Base-by-base conservation (phyloP, 1,140 invertebrate genomes). In the Hetaerina americana region DNA sequence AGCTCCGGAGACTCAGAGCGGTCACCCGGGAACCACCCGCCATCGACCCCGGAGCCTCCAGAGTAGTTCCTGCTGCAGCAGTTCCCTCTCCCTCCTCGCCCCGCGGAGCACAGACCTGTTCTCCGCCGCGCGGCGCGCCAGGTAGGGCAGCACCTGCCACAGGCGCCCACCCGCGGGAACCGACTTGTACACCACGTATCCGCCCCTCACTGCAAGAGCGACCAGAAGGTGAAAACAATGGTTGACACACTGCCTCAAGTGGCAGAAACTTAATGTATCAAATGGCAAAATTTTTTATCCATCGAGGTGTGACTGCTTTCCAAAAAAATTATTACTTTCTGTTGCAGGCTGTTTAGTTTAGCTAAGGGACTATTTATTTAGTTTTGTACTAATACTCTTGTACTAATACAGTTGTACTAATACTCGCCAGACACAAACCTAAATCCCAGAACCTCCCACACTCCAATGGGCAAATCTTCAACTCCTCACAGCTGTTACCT, bases 171-270 rank as follows among this genome's bases (percentile, higher is more conserved):
- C 85, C 74, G 82, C 85, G 5, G 85, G 85, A 5, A 85, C 84
- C 69, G 85, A 86, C 76, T 87, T 87, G 77, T 86, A 87, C 1
- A 86, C 85, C 12, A 80, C 78, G 75, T 83, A 85, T 22, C 84
- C 83, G 25, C 79, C 77, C 26, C 81, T 77, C 68, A 83, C 85
- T 86, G 75, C 22, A 75, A 74, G 40, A n/a, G 10, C 3, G 22
- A 57, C 40, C 15, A 5, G 15, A 18, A 40, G 31, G 6, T 8
- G 31, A 40, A 40, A 40, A 40, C 31, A 40, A 40, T 6, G 6
- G 18, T 40, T 40, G n/a, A n/a, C n/a, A n/a, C n/a, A n/a, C n/a
- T n/a, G n/a, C n/a, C n/a, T 40, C 18, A 8, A 40, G 31, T 40
- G 31, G 18, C 18, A 6, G 6, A 40, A 40, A 40, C 18, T 40